Base-by-base conservation (phyloP, 1,140 invertebrate species). In the Magallana angulata region DNA sequence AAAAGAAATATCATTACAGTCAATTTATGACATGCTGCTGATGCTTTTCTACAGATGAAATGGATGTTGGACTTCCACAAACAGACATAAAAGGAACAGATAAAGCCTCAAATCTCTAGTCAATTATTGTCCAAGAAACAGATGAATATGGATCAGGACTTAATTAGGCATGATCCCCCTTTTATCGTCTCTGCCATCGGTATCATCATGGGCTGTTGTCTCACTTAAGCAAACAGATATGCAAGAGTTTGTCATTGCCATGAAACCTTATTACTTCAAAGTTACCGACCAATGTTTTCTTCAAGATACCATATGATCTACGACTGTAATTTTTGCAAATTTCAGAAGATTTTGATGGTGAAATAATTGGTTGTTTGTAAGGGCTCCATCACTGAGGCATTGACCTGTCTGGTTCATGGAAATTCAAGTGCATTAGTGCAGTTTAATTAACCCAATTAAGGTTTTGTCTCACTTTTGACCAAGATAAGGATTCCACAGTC, bases 81-180 rank as follows among this genome's bases (percentile, higher is more conserved):
- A 76, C 24, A 76, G 68, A 30, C 68, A 76, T 76, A 76, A 24
- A 64, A 64, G 60, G 60, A 36, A 76, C 68, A 76, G 68, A 76
- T 76, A 76, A 48, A 76, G 24, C 68, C 68, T 24, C 24, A 30
- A 76, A 76, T 76, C 68, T 76, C 68, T 9, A 76, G 68, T 76
- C 68, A 76, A 76, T 76, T 76, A 76, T 76, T 76, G 68, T 18
- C 68, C 68, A 18, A 76, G 68, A 76, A 76, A 76, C 68, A 76
- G 68, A 76, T 24, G 68, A 76, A 76, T 76, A 76, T 76, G 68
- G 68, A 76, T 76, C 68, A 76, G 24, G 18, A 76, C 18, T 76
- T 76, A 76, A 76, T 76, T 76, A 76, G 68, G 30, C 68, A 76
- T 76, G 68, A 76, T 76, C 68, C 68, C 24, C 24, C 68, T 12